phyloP scores from a whole-genome alignment of 1,140 invertebrate genomes.

The Calliphora vicina region DNA sequence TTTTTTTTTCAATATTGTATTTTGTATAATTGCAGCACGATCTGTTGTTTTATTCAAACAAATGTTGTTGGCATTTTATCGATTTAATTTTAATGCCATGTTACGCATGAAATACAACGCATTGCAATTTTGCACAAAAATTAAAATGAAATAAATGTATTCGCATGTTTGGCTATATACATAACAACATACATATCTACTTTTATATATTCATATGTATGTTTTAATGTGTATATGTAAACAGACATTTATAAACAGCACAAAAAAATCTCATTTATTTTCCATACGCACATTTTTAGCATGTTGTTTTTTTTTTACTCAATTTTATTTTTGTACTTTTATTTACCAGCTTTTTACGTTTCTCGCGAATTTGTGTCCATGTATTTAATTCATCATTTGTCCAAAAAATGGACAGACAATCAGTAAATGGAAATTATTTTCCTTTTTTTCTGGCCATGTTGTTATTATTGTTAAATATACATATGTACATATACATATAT shows the following conservation, averaged over 20 bases:
- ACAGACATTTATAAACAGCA: neutral
- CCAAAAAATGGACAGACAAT: neutral
- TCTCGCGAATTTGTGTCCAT: neutral
- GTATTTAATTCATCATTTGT: conserved; percentile 18
- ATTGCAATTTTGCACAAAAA: neutral
- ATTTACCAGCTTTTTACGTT: neutral
- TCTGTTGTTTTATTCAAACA: conserved; percentile 31
- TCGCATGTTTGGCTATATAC: neutral
- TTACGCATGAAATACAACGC: conserved; percentile 31
- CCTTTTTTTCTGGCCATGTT: neutral
- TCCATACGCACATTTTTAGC: conserved; percentile 29
- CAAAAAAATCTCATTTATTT: conserved; percentile 32
- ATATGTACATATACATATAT: neutral
- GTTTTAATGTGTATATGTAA: neutral
- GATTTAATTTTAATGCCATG: conserved; percentile 33
- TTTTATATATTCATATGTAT: neutral
- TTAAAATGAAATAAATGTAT: conserved; percentile 5
- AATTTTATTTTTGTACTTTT: neutral
- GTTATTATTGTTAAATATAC: neutral
- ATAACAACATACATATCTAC: neutral
- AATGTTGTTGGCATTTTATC: conserved; percentile 33
- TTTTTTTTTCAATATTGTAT: neutral
- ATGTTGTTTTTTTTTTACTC: neutral
- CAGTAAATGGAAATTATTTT: neutral
- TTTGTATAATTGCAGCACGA: conserved; percentile 25